A percentile compares a stretch with the other conserved stretches of the same genome.
Conservation (phyloP, 2,797 vertebrate species). For the Scarus forsteni region DNA sequence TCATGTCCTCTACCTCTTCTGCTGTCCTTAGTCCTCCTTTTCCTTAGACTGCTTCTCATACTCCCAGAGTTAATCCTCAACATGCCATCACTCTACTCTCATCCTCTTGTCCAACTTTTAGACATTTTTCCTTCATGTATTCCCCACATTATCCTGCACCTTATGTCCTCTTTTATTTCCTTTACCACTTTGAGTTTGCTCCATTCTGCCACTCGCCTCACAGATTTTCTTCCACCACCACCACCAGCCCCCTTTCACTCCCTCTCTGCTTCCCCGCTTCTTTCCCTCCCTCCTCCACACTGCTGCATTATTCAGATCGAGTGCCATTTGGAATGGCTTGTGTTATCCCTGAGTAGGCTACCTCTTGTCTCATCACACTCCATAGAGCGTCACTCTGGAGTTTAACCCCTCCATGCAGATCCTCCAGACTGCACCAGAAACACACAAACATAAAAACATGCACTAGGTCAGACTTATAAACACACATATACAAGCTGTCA, state of each 20-base stretch:
- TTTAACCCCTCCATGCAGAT: constrained; percentile 40
- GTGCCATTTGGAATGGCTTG: constrained; percentile 63
- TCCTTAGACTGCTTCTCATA: not conserved
- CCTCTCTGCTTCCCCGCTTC: too few species aligned
- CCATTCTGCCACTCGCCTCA: not conserved
- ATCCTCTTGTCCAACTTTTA: not conserved
- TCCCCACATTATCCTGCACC: not conserved
- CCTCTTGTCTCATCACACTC: constrained; percentile 56
- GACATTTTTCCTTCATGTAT: not conserved
- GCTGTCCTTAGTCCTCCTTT: not conserved
- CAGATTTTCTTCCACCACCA: constrained; percentile 17
- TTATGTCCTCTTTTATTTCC: constrained; percentile 15
- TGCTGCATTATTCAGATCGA: constrained; percentile 80
- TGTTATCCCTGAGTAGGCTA: constrained; percentile 65
- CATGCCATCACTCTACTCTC: not conserved
- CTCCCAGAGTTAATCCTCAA: not conserved
- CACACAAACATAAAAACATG: constrained; percentile 12
- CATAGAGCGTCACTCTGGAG: constrained; percentile 44
- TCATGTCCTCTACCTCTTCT: not conserved
- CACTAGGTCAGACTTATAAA: not conserved
- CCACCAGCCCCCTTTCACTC: not conserved
- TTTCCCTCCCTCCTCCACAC: constrained; percentile 21
- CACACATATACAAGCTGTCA: constrained; percentile 10
- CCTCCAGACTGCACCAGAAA: constrained; percentile 2
- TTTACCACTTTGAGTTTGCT: constrained; percentile 10